Evolutionary conservation across 2,888 invertebrate genomes (phyloP).

Genomic region (Keiferia lycopersicella): DNA sequence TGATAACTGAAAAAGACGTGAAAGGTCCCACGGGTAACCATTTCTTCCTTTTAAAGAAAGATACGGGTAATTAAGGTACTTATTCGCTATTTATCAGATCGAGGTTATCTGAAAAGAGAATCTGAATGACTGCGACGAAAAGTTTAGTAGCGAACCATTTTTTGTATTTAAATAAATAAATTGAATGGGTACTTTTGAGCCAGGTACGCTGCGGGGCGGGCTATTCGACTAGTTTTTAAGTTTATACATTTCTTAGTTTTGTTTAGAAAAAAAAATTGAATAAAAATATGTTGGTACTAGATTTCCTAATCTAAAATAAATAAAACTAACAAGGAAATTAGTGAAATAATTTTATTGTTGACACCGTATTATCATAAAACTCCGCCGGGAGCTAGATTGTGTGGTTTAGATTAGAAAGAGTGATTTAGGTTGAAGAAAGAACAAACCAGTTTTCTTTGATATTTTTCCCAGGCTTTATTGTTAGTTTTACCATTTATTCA

Average conservation of each 20-base stretch:
- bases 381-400: background rate
- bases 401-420: too few species aligned
- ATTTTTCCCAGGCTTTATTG: too few species aligned
- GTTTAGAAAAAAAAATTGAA: too few species aligned
- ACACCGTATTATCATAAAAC: background rate
- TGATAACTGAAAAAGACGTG: slow-evolving; percentile 58
- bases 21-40: slow-evolving; percentile 46
- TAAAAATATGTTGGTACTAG: background rate
- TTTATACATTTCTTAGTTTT: too few species aligned
- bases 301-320: background rate
- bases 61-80: slow-evolving; percentile 37
- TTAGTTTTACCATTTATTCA: too few species aligned
- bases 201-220: too few species aligned
- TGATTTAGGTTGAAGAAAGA: too few species aligned
- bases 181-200: too few species aligned
- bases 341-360: slow-evolving; percentile 2
- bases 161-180: slow-evolving; percentile 3
- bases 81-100: slow-evolving; percentile 28
- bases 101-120: slow-evolving; percentile 9
- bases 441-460: too few species aligned
- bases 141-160: background rate
- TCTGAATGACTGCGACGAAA: background rate
- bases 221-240: too few species aligned
- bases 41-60: slow-evolving; percentile 3
- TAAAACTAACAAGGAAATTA: background rate